A percentile compares a stretch with the other conserved stretches of the same genome.
phyloP scores from a whole-genome alignment of 1,140 invertebrate genomes.

The Mylabris phalerata region DNA sequence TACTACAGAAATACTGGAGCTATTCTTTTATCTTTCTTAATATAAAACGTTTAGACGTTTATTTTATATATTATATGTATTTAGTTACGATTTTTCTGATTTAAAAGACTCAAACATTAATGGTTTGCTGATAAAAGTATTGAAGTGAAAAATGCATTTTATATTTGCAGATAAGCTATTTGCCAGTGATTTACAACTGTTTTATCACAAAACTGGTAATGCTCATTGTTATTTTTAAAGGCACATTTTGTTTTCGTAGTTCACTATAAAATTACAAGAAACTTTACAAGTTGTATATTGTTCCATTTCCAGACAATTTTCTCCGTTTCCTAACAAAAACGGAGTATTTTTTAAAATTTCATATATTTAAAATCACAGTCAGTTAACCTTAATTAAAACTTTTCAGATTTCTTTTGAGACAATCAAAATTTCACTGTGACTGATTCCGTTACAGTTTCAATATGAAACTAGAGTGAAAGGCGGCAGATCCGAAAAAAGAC shows the following conservation, averaged over 20 bases:
- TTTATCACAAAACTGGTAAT: slow-evolving; percentile 6
- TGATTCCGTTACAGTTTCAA: too few species aligned
- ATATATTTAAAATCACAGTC: too few species aligned
- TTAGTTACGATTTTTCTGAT: background rate
- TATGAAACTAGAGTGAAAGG: too few species aligned
- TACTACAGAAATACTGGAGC: slow-evolving; percentile 5
- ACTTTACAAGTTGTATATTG: too few species aligned
- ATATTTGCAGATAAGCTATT: slow-evolving; percentile 9
- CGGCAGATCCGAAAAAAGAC: too few species aligned
- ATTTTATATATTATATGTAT: too few species aligned
- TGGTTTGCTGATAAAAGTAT: slow-evolving; percentile 4
- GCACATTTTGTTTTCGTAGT: slow-evolving; percentile 4
- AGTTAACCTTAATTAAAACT: too few species aligned
- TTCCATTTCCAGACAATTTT: too few species aligned
- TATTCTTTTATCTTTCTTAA: slow-evolving; percentile 5
- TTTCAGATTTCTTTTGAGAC: too few species aligned
- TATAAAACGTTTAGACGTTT: slow-evolving; percentile 3
- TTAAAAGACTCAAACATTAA: slow-evolving; percentile 3
- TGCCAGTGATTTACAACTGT: slow-evolving; percentile 9
- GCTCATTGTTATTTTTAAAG: slow-evolving; percentile 3
- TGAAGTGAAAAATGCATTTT: slow-evolving; percentile 11
- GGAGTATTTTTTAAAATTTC: too few species aligned
- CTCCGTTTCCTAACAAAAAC: too few species aligned
- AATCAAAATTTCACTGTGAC: too few species aligned
- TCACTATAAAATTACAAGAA: background rate